A percentile compares a stretch with the other conserved stretches of the same genome.
Evolutionary conservation across 1,140 invertebrate species (phyloP).

Genomic region (Venturia canescens): DNA sequence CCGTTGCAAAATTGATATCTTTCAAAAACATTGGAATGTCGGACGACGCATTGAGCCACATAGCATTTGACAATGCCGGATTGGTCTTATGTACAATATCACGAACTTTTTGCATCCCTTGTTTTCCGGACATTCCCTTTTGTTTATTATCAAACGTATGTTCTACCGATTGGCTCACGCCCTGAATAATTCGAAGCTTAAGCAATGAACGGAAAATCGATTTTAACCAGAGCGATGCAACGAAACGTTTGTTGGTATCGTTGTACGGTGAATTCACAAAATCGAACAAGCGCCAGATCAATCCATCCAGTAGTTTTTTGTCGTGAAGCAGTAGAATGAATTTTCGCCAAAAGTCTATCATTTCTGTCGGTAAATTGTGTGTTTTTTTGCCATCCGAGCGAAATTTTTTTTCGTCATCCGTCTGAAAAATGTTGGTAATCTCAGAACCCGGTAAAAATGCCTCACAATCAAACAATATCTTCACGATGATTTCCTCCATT

Average conservation of each 20-base stretch:
- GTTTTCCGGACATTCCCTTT: conserved; percentile 52
- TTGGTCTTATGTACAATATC: conserved; percentile 55
- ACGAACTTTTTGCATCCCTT: conserved; percentile 56
- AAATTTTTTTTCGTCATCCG: conserved; percentile 30
- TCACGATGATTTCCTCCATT: conserved; percentile 59
- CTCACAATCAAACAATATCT: conserved; percentile 63
- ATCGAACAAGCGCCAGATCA: conserved; percentile 76
- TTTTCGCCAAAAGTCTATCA: conserved; percentile 76
- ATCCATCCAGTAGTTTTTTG: conserved; percentile 74
- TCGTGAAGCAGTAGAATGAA: conserved; percentile 77
- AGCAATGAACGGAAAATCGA: conserved; percentile 74
- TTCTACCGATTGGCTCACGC: conserved; percentile 64
- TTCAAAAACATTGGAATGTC: conserved; percentile 61
- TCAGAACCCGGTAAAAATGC: conserved; percentile 66
- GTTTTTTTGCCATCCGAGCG: conserved; percentile 25
- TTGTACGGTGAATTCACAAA: conserved; percentile 70
- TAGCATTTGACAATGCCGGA: conserved; percentile 58
- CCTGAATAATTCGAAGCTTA: conserved; percentile 70
- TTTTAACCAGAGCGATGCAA: conserved; percentile 78
- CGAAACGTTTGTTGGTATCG: conserved; percentile 65
- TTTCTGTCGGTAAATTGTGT: conserved; percentile 59
- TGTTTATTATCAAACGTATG: conserved; percentile 54
- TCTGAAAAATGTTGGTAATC: conserved; percentile 62
- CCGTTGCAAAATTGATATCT: conserved; percentile 61
- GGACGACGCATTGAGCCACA: conserved; percentile 60